These are phyloP conservation scores for Drosophila vallismaia DNA, from an alignment of 2,888 invertebrate species.

Conservation along the genomic window DNA sequence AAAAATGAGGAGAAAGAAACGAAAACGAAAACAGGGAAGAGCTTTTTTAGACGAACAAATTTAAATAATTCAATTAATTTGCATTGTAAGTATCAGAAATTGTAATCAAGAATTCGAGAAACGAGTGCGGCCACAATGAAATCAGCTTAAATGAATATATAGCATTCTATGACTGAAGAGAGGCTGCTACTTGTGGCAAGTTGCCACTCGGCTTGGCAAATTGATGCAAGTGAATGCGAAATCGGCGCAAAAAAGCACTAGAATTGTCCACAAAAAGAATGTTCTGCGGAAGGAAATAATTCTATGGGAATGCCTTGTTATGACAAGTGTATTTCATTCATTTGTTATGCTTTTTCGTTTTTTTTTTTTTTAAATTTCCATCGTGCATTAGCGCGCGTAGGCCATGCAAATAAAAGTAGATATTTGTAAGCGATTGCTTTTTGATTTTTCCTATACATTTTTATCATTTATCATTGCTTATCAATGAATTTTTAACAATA, in stretches of 20 bases:
- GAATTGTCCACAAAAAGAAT: constrained; percentile 11
- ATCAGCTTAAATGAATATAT: constrained; percentile 64
- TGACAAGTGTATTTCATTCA: constrained; percentile 1
- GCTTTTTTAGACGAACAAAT: constrained; percentile 55
- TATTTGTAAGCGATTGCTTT: not conserved
- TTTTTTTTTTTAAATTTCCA: not conserved
- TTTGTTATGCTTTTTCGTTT: not conserved
- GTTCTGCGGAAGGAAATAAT: constrained; percentile 25
- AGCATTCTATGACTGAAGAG: not conserved
- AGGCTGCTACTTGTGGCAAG: constrained; percentile 64
- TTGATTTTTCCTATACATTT: too few relatives aligned
- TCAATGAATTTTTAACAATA: too few relatives aligned
- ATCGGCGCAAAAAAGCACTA: constrained; percentile 11
- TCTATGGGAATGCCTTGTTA: constrained; percentile 3
- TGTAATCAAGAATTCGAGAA: constrained; percentile 70
- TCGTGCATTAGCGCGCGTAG: not conserved
- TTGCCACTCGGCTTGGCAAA: constrained; percentile 61
- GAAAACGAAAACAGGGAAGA: constrained; percentile 10
- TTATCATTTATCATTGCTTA: too few relatives aligned
- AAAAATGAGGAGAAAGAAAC: not conserved
- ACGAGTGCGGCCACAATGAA: constrained; percentile 54
- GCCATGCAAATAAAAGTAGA: not conserved
- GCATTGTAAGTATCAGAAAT: constrained; percentile 77
- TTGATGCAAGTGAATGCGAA: constrained; percentile 52
- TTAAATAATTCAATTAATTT: constrained; percentile 82